phyloP scores from a whole-genome alignment of 2,113 vertebrate genomes.

The Cricetomys ansorgei region DNA sequence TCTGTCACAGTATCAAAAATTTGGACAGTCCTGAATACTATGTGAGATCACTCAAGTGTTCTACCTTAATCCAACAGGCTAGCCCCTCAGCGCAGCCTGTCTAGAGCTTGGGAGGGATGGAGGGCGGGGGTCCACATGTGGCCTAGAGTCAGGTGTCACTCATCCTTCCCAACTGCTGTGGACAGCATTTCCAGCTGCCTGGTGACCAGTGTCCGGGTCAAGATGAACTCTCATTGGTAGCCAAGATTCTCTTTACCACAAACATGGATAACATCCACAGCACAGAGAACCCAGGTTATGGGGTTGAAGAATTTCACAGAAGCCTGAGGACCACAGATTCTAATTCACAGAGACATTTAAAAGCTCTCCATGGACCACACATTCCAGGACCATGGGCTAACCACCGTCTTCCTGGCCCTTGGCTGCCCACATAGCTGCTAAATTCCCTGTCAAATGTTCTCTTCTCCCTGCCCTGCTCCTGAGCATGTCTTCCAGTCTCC shows the following conservation, averaged over 20 bases:
- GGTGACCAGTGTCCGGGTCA: background rate
- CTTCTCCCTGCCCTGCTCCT: too few species aligned
- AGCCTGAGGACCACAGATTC: background rate
- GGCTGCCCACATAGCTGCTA: background rate
- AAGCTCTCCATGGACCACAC: background rate
- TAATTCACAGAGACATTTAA: background rate
- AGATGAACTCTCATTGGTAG: too few species aligned
- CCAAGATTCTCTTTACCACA: background rate
- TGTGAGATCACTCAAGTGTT: background rate
- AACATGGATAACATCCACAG: background rate
- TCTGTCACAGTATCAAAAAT: background rate
- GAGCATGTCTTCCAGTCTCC: background rate
- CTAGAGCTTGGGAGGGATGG: background rate
- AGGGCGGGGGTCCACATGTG: too few species aligned
- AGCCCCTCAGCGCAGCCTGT: rapidly evolving
- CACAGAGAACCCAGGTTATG: background rate
- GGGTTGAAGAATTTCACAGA: too few species aligned
- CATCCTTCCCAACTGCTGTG: background rate
- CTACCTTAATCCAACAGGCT: background rate
- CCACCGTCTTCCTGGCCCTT: background rate
- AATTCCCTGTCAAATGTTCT: background rate
- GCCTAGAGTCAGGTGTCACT: background rate
- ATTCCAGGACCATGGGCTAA: too few species aligned
- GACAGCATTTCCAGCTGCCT: too few species aligned
- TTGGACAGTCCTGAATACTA: background rate